Evolutionary conservation across 2,888 invertebrate genomes (phyloP), one percentile per base, ranked within the genome.

Genomic region (Drosophila putrida): DNA sequence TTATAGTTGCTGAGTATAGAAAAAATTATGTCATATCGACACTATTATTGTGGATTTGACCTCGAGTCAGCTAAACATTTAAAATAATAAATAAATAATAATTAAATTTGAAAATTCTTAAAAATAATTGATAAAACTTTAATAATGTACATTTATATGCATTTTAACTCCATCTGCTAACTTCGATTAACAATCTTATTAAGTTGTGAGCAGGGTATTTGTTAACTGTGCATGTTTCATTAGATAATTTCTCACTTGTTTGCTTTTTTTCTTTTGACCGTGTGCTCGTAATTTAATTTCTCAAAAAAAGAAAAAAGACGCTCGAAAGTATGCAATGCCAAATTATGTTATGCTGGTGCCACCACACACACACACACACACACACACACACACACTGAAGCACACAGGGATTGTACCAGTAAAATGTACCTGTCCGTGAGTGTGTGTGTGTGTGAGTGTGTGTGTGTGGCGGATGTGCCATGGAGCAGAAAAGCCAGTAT

Each of bases 311-410:
- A 15, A 46, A 49, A 49, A 70, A 51, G 58, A 43, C 85, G 58
- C 84, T 76, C 54, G 54, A 82, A 88, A 88, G 87, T 82, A 82
- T 86, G 81, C 81, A 88, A 88, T 80, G 87, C 63, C 53, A 82
- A 82, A 82, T 82, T 86, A 86, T 82, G 83, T 69, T 82, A 51
- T 82, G 72, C 80, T 46, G 38, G 47, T 59, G 60, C 44, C 43
- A 43, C 43, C 31, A 31, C 33, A 47, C 25, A 53, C 41, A 20
- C 20, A 20, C 41, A 20, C 20, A 20, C 31, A 31, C 33, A 47
- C 25, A 53, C 41, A 20, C 20, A 20, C 31, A 31, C 33, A 47
- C 25, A 53, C 41, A 20, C 20, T 3, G 20, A 53, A n/a, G 43
- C 36, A 25, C 20, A 20, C 43, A 46, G 13, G 6, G n/a, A 11